Evolutionary conservation across 2,888 invertebrate species (phyloP).

Genomic region (Cephus runcator): DNA sequence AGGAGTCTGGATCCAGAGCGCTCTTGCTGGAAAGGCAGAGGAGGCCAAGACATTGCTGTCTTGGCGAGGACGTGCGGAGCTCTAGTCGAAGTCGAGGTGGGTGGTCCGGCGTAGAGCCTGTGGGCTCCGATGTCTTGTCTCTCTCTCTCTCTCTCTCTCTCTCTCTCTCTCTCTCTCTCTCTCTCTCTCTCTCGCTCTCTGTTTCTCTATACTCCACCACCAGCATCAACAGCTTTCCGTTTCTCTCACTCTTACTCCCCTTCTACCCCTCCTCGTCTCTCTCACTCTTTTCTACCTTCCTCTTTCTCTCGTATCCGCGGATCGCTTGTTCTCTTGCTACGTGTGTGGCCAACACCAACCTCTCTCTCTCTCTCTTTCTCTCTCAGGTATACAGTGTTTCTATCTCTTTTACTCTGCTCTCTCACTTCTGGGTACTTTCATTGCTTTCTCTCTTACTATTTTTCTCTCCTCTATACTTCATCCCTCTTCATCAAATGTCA

Average conservation of each 20-base stretch:
- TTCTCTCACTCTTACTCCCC: constrained; percentile 1
- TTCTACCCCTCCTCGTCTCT: constrained; percentile 12
- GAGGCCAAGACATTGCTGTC: constrained; percentile 1
- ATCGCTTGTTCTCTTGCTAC: constrained; percentile 12
- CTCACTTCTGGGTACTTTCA: neutral
- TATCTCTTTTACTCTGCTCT: constrained; percentile 3
- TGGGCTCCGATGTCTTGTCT: constrained; percentile 35
- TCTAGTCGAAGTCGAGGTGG: constrained; percentile 39
- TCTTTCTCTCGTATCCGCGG: constrained; percentile 7
- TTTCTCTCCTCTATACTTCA: neutral
- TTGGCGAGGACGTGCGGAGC: constrained; percentile 12
- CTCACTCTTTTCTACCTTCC: neutral
- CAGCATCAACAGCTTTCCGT: neutral
- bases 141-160: constrained; percentile 7
- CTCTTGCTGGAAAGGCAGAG: neutral
- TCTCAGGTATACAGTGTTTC: neutral
- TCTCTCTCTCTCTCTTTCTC: constrained; percentile 17
- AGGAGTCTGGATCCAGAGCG: neutral
- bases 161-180: constrained; percentile 8
- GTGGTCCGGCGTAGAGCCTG: constrained; percentile 41
- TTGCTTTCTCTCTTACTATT: constrained; percentile 1
- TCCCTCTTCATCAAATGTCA: neutral
- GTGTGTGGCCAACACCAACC: constrained; percentile 23
- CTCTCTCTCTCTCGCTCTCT: constrained; percentile 6
- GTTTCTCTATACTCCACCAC: neutral